Percentiles rank a stretch among this genome's conserved stretches.
These are phyloP conservation scores for Isichthys henryi DNA, from an alignment of 2,113 vertebrate genomes.

Conservation along the genomic window DNA sequence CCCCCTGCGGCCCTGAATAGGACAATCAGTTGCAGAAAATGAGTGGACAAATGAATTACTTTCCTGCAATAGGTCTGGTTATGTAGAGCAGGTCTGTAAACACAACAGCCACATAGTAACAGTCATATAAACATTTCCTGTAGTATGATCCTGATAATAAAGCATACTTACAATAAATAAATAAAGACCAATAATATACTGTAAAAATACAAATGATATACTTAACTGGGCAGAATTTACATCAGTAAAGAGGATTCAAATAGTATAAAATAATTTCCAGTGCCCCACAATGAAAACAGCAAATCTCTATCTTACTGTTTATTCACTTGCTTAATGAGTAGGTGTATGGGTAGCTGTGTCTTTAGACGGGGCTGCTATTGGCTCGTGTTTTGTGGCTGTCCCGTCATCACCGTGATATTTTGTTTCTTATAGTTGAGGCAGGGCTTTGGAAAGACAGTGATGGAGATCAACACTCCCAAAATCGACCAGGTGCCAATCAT, in stretches of 20 bases:
- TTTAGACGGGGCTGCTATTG: background rate
- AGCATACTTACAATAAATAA: background rate
- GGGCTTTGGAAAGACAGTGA: slow-evolving; percentile 82
- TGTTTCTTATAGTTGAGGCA: slow-evolving; percentile 70
- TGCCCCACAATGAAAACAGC: background rate
- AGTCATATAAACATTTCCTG: background rate
- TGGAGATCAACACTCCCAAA: slow-evolving; percentile 96
- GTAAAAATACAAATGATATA: background rate
- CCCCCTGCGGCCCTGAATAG: no score
- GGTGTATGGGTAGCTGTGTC: background rate
- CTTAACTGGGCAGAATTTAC: background rate
- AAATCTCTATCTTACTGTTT: background rate
- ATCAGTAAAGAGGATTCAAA: background rate
- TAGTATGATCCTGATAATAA: background rate
- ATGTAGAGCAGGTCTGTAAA: background rate
- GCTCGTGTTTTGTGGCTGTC: background rate
- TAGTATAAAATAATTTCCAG: background rate
- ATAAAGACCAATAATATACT: background rate
- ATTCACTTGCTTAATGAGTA: background rate
- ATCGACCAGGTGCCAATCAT: slow-evolving; percentile 95
- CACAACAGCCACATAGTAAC: background rate
- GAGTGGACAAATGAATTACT: background rate
- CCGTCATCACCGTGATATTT: background rate
- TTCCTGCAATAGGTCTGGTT: background rate
- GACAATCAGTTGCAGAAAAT: no score